Percentiles rank a stretch among this genome's conserved stretches.
Evolutionary conservation across 2,113 vertebrate species (phyloP).

Genomic region (Istiophorus platypterus): DNA sequence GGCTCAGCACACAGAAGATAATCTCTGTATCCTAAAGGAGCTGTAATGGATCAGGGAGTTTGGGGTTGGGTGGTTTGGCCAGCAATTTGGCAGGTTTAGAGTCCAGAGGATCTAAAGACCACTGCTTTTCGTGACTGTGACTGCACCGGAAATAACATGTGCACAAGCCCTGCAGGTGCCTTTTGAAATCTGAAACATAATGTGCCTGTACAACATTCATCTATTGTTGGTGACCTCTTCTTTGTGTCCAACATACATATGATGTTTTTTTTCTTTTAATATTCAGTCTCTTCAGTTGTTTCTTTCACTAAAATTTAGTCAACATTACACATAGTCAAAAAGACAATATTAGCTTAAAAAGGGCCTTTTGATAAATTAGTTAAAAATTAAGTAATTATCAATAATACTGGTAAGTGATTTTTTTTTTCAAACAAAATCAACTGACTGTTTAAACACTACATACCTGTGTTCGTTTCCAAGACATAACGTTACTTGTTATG

Average conservation of each 20-base stretch:
- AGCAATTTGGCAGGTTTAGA: not conserved
- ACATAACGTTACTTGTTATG: not conserved
- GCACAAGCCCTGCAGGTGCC: too few relatives aligned
- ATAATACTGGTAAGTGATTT: too few relatives aligned
- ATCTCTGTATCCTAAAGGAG: slow-evolving; percentile 12
- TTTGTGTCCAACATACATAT: not conserved
- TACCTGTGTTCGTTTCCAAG: not conserved
- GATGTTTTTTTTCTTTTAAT: not conserved
- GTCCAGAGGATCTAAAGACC: not conserved
- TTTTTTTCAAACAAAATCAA: too few relatives aligned
- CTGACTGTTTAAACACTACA: too few relatives aligned
- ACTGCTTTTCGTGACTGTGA: not conserved
- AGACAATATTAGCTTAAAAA: too few relatives aligned
- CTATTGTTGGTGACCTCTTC: too few relatives aligned
- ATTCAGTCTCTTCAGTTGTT: not conserved
- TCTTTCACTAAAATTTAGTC: not conserved
- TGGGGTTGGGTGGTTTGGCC: not conserved
- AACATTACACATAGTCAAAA: not conserved
- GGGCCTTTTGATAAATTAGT: too few relatives aligned
- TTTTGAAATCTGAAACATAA: too few relatives aligned
- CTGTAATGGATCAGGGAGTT: not conserved
- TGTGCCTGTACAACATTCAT: too few relatives aligned
- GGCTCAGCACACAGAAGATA: slow-evolving; percentile 1
- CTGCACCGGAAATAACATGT: too few relatives aligned
- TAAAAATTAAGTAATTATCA: too few relatives aligned